Percentiles rank a stretch among this genome's conserved stretches.
Conservation (phyloP, 2,888 invertebrate species). For the Poecilobothrus nobilitatus region DNA sequence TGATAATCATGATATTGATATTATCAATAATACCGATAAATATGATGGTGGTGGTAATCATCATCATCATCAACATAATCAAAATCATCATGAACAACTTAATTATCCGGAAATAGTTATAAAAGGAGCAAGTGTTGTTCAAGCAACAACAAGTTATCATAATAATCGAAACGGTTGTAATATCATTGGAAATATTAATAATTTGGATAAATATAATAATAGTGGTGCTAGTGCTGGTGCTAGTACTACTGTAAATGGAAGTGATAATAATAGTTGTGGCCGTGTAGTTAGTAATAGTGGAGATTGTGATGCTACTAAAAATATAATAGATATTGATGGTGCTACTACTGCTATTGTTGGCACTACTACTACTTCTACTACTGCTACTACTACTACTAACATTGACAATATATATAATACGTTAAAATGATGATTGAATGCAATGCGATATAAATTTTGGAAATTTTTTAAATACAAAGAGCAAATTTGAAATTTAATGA, state of each 20-base stretch:
- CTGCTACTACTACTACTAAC: slow-evolving; percentile 6
- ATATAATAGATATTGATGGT: slow-evolving; percentile 15
- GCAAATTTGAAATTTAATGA: not conserved
- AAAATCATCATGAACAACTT: slow-evolving; percentile 6
- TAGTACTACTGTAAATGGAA: slow-evolving; percentile 20
- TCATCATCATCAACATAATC: slow-evolving; percentile 13
- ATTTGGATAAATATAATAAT: slow-evolving; percentile 32
- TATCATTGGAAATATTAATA: not conserved
- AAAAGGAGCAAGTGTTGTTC: slow-evolving; percentile 10
- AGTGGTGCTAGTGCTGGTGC: slow-evolving; percentile 29
- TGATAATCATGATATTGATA: too few species aligned
- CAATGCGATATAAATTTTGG: slow-evolving; percentile 37
- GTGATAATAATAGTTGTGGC: slow-evolving; percentile 32
- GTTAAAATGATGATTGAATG: slow-evolving; percentile 43
- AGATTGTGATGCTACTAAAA: slow-evolving; percentile 9
- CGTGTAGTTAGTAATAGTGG: slow-evolving; percentile 26
- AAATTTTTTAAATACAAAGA: slow-evolving; percentile 4
- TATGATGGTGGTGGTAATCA: slow-evolving; percentile 7
- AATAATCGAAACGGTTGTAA: not conserved
- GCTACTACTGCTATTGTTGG: slow-evolving; percentile 12
- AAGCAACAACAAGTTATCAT: not conserved
- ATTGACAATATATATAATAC: slow-evolving; percentile 44
- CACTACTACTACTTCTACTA: slow-evolving; percentile 11
- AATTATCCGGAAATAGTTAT: slow-evolving; percentile 14
- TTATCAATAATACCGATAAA: not conserved